Base-by-base conservation (phyloP, 2,797 vertebrate species). In the Phataginus tricuspis region DNA sequence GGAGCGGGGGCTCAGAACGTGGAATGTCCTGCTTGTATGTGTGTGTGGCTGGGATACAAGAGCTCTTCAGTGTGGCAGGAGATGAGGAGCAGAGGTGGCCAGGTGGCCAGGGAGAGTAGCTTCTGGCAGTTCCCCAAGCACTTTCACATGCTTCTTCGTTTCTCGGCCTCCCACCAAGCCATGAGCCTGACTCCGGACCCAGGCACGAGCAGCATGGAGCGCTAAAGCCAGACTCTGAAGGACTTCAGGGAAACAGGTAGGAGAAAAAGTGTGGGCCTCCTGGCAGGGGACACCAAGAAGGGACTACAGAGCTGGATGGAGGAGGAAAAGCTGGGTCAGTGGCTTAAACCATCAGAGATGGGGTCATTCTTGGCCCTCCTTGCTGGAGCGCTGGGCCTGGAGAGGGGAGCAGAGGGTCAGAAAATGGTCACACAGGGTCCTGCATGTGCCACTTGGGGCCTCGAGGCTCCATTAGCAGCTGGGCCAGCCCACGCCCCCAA, bases 11-110 rank as follows among this genome's bases (percentile, higher is more conserved):
- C 29, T 91, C 55, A 25, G 69, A 49, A 31, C 10, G 10, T 0
- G 14, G 31, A 31, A 9, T 1, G 2, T 27, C 25, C 59, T 7
- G 10, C 21, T 45, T 0, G 0, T 25, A 7, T 31, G 19, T 16
- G 12, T 0, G 2, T 42, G 39, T 31, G 74, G 10, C 39, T 63
- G 21, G 95, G 78, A 42, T 31, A 14, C 15, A 10, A 37, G 31
- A 18, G 25, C 11, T 19, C 12, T 1, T 25, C 27, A 0, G 15
- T 0, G n/a, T 49, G 63, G 23, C 18, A 16, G 68, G 68, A 77
- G 7, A 42, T 29, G 64, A n/a, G 77, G 29, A 34, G 45, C 68
- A 19, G 86, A 71, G 77, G 68, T 31, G 78, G 71, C 29, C 79
- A 18, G 55, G 29, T 14, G 25, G 61, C 16, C 45, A 42, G 31